A percentile compares a stretch with the other conserved stretches of the same genome.
Evolutionary conservation across 2,797 vertebrate genomes (phyloP).

Genomic region (Cynopterus sphinx): DNA sequence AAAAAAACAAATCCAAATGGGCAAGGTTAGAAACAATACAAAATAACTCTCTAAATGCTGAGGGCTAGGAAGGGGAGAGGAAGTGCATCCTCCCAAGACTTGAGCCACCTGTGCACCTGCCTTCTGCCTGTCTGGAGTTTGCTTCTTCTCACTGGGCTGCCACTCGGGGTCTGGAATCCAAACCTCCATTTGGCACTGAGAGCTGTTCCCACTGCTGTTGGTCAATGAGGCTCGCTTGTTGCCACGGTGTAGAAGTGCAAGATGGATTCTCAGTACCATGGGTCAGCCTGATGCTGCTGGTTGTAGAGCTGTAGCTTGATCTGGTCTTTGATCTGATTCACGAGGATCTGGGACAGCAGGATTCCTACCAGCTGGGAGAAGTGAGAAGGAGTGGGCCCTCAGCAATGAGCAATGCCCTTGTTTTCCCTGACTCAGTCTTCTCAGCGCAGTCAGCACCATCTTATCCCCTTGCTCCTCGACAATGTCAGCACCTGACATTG

Average conservation of each 20-base stretch:
- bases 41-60: slow-evolving; percentile 2
- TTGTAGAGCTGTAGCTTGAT: slow-evolving; percentile 94
- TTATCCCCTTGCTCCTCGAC: background rate
- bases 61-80: slow-evolving; percentile 8
- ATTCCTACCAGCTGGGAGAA: slow-evolving; percentile 93
- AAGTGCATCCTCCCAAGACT: background rate
- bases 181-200: background rate
- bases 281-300: slow-evolving; percentile 89
- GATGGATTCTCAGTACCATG: slow-evolving; percentile 88
- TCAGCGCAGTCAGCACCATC: background rate
- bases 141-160: background rate
- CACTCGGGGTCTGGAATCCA: slow-evolving; percentile 11
- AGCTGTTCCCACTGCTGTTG: background rate
- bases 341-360: slow-evolving; percentile 92
- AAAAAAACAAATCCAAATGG: slow-evolving; percentile 42
- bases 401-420: background rate
- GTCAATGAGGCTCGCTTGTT: background rate
- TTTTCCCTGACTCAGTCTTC: background rate
- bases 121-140: slow-evolving; percentile 7
- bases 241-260: background rate
- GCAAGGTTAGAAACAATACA: slow-evolving; percentile 44
- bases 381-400: background rate
- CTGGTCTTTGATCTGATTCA: slow-evolving; percentile 95
- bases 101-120: slow-evolving; percentile 11
- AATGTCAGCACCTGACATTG: background rate